phyloP scores from a whole-genome alignment of 2,797 vertebrate species.

The Thamnophis elegans region DNA sequence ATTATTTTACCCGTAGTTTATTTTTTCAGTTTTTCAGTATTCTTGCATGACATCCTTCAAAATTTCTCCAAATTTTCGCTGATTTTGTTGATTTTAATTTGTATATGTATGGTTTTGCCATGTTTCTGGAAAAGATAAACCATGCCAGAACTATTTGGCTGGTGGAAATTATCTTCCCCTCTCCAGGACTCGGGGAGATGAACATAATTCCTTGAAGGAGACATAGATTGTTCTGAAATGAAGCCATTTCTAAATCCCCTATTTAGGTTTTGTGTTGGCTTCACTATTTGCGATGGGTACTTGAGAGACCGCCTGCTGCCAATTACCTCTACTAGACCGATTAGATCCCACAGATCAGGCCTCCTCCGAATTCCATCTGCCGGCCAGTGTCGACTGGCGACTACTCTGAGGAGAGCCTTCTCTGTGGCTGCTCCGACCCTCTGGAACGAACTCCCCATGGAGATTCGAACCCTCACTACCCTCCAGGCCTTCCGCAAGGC shows the following conservation, averaged over 20 bases:
- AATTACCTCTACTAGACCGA: no score
- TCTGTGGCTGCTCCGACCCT: no score
- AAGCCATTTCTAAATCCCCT: neutral
- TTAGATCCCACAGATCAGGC: no score
- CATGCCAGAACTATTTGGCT: no score
- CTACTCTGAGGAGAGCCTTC: no score
- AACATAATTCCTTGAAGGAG: neutral
- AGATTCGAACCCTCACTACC: no score
- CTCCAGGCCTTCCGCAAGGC: no score
- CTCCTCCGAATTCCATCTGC: no score
- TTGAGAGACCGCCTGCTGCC: no score
- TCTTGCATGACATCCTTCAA: neutral
- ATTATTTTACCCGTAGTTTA: neutral
- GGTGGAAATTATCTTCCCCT: neutral
- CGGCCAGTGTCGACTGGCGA: no score
- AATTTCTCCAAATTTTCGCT: neutral
- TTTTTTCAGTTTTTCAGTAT: neutral
- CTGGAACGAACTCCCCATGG: no score
- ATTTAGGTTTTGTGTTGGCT: neutral
- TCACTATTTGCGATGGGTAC: neutral
- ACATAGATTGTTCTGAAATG: neutral
- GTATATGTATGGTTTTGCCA: neutral
- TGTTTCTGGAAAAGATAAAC: neutral
- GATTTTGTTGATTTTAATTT: neutral
- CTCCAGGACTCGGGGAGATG: neutral